Evolutionary conservation across 2,888 invertebrate species (phyloP), one percentile per base, ranked within the genome.

Genomic region (Caenorhabditis doughertyi): DNA sequence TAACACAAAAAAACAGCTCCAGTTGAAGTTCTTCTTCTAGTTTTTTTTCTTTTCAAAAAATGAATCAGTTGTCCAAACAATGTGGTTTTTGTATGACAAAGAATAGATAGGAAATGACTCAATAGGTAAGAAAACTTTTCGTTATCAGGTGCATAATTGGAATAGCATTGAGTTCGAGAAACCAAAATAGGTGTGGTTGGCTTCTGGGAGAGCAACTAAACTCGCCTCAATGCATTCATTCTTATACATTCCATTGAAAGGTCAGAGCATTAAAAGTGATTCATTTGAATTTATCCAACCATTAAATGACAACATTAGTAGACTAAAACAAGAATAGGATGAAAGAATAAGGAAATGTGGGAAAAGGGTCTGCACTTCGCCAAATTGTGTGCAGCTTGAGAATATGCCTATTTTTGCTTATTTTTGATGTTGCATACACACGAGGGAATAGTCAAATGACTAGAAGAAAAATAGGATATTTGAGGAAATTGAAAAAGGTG

Each of bases 111-210:
- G 29, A 64, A 55, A 56, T 74, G 74, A 74, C 35, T 76, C 74
- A 76, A 58, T 60, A 25, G 60, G 39, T 49, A 39, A 42, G 56
- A 73, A 42, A 72, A 49, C 21, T 53, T 67, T 62, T 7, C 18
- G 25, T 68, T 76, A 76, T 76, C 76, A 76, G 51, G n/a, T 56
- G 67, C 55, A 60, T 68, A 60, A 65, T 67, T 74, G 74, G 32
- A 58, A 35, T 35, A 49, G 16, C 51, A 16, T 21, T 32, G 18
- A 65, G 64, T 44, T 60, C 67, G 44, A 76, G 25, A 68, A 60
- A 76, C 25, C 60, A 76, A 39, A 55, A 42, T 51, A 68, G 67
- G 76, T 60, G 67, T 60, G 67, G 65, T 21, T 56, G n/a, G 47
- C 35, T 55, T 49, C 67, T 27, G 67, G 55, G 67, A 42, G 65